Base-by-base conservation (phyloP, 2,797 vertebrate genomes). In the Sebastes dallii region DNA sequence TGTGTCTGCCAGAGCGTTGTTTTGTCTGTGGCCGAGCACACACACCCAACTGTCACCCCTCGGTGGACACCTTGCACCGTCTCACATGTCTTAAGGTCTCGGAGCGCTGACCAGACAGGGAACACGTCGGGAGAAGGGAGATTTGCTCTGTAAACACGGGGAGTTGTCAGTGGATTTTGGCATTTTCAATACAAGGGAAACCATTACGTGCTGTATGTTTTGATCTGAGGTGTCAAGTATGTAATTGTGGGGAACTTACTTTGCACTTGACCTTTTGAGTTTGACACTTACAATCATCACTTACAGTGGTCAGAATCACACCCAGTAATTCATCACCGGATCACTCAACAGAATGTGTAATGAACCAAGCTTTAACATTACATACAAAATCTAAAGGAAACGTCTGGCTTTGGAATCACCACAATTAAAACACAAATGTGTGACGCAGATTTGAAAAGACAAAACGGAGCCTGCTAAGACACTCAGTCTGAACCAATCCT, bases 11-110 rank as follows among this genome's bases (percentile, higher is more conserved):
- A 71, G 69, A 71, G 66, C 56, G 34, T 76, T 95, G 92, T 94
- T 95, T 95, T 92, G 93, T 92, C 93, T 95, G 86, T 25, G 84
- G 71, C 84, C 54, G 72, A 75, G 87, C 60, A 87, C 66, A 86
- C 90, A 92, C 86, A 76, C 90, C 86, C 88, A 82, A 77, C 75
- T 83, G 85, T 89, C 86, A 81, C 86, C 90, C 77, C 89, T 89
- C 87, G 30, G 83, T 69, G 82, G 91, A 90, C 89, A 75, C 69
- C 81, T 84, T 32, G 14, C 69, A 67, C 78, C 42, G 55, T 86
- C 65, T 87, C 82, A 65, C 69, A 84, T 78, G 85, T 87, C 86
- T 82, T 42, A 24, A 36, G 34, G 76, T 84, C 73, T 75, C 50
- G n/a, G 77, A 82, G 73, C 62, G 59, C 68, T 81, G 78, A 81